Evolutionary conservation across 2,113 vertebrate genomes (phyloP), one percentile per base, ranked within the genome.

Genomic region (Cepphus grylle): DNA sequence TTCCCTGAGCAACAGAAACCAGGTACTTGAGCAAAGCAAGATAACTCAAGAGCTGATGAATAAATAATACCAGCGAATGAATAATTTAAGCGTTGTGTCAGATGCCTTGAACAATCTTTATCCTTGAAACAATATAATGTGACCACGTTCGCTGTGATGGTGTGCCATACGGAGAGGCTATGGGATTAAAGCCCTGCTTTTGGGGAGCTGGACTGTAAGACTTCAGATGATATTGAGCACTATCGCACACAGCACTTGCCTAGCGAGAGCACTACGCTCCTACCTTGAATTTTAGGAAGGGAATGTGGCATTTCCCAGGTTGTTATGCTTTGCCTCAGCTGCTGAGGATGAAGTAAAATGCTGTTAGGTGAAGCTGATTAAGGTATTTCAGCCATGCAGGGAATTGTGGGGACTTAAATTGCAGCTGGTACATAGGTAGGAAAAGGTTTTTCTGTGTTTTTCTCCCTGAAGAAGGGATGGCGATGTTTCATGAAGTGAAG

Each of bases 11-110:
- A 90, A 79, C 73, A 93, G 74, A 94, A 73, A 56, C 80, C 96
- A 98, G 97, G 96, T 97, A 96, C 91, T 95, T 91, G 23, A 94
- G 70, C 69, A 95, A 95, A 97, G 94, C 95, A 96, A 97, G 96
- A 97, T 93, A 97, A 96, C 81, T 95, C 83, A 91, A 87, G 73
- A 97, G 79, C 89, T 96, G 96, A 96, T 98, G 98, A 98, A 98
- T 98, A 98, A 98, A 96, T 98, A 97, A 98, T 98, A 88, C 42
- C 55, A 6, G 1, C 3, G n/a, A 81, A 98, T 98, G 89, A 98
- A 98, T 98, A 98, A 98, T 98, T 98, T 70, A 98, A 96, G 71
- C 29, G 40, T 49, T 87, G 89, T 42, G 29, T 94, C 95, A 95
- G 88, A 94, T 93, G 97, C 95, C 93, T 97, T 88, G 97, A 97